Percentiles rank a stretch among this genome's conserved stretches.
Evolutionary conservation across 1,140 invertebrate genomes (phyloP).

Genomic region (Helicorthomorpha holstii): DNA sequence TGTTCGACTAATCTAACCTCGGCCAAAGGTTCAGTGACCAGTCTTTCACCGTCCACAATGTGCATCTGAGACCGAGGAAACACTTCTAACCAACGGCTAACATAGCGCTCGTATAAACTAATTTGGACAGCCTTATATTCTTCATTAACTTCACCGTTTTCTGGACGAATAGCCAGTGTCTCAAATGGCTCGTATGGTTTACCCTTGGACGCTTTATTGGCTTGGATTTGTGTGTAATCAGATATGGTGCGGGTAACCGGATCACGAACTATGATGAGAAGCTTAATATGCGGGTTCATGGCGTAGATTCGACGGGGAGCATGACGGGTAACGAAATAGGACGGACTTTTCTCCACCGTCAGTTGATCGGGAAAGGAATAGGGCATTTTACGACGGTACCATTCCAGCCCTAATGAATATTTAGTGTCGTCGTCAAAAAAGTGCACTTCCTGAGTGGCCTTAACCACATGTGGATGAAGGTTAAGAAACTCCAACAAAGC

Average conservation of each 20-base stretch:
- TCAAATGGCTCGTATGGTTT: constrained; percentile 16
- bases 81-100: constrained; percentile 18
- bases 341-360: constrained; percentile 33
- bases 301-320: constrained; percentile 24
- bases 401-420: constrained; percentile 26
- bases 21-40: constrained; percentile 30
- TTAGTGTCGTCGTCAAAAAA: constrained; percentile 29
- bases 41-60: constrained; percentile 35
- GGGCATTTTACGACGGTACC: constrained; percentile 33
- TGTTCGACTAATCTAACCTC: constrained; percentile 32
- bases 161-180: constrained; percentile 15
- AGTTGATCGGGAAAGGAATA: constrained; percentile 26
- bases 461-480: constrained; percentile 25
- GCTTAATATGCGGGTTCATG: constrained; percentile 32
- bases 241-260: constrained; percentile 37
- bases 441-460: constrained; percentile 25
- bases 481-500: constrained; percentile 29
- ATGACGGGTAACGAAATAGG: constrained; percentile 26
- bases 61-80: constrained; percentile 34
- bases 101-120: constrained; percentile 19
- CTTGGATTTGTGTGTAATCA: constrained; percentile 31
- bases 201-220: constrained; percentile 12
- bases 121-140: constrained; percentile 18
- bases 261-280: constrained; percentile 36
- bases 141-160: constrained; percentile 15